Conservation (phyloP, 2,888 invertebrate species). For the Lasioglossum lativentre region DNA sequence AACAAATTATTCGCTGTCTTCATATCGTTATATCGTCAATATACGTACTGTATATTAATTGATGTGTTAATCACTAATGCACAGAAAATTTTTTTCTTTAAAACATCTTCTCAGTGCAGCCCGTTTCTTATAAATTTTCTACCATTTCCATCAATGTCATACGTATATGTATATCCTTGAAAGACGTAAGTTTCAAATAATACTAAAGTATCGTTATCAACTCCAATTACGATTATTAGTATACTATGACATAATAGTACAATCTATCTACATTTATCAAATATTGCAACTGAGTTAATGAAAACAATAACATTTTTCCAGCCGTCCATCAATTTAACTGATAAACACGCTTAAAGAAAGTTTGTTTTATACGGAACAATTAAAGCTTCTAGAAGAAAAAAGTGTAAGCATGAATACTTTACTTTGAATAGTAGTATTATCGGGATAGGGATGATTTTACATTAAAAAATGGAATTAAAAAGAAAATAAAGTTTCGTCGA, state of each 20-base stretch:
- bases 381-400: background rate
- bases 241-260: background rate
- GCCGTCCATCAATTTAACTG: background rate
- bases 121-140: background rate
- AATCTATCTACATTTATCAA: background rate
- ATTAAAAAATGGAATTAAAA: background rate
- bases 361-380: background rate
- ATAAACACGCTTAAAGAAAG: background rate
- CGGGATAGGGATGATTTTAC: background rate
- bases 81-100: background rate
- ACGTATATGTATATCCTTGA: background rate
- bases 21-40: no score
- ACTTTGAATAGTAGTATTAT: background rate
- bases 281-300: background rate
- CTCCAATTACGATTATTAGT: background rate
- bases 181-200: background rate
- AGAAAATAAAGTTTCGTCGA: background rate
- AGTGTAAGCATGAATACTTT: background rate
- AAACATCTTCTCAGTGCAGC: background rate
- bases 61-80: background rate
- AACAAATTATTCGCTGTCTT: no score
- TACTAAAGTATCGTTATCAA: background rate
- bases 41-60: no score
- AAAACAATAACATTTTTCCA: background rate
- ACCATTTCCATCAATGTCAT: background rate